Base-by-base conservation (phyloP, 2,113 vertebrate species). In the Empidonax traillii region DNA sequence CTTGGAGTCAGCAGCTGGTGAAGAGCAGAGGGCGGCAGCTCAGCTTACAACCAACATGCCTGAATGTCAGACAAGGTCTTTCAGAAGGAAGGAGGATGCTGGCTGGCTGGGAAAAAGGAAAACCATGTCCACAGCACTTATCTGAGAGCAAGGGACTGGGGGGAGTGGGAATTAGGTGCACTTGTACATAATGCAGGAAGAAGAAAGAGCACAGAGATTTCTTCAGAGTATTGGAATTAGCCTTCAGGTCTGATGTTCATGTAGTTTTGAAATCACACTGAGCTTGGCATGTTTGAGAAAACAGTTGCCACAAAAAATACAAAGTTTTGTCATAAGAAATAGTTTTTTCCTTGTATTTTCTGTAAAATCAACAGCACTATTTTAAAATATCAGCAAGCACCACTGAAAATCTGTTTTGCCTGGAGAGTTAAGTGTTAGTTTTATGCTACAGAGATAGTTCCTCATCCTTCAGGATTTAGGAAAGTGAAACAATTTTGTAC, bases 1-100 rank as follows among this genome's bases (percentile, higher is more conserved):
- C 0, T 37, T 0, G 0, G 18, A 88, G 51, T 4, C n/a, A 51
- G 75, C 15, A 17, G 8, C 6, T 0, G 1, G 16, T 14, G n/a
- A 66, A 25, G 55, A 61, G 39, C 0, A 1, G 37, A 73, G 18
- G 6, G 28, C 0, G 0, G 51, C n/a, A 46, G 81, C 61, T 80
- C 3, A 0, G 10, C 14, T 90, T 79, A 24, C 63, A 58, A 0
- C 9, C 0, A 0, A 35, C 21, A 8, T 23, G 49, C 51, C 76
- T 17, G 20, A 74, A 58, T 39, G 77, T 44, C 76, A 88, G 39
- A 10, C 61, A 89, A 89, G 81, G 84, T 82, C 47, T 75, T 71
- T 1, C 6, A 62, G 68, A 43, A 51, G 31, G 16, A 35, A 62
- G 17, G 59, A 81, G 41, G 47, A 49, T 19, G 52, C 28, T 3